phyloP scores from a whole-genome alignment of 2,113 vertebrate species.

The Phrynosoma platyrhinos region DNA sequence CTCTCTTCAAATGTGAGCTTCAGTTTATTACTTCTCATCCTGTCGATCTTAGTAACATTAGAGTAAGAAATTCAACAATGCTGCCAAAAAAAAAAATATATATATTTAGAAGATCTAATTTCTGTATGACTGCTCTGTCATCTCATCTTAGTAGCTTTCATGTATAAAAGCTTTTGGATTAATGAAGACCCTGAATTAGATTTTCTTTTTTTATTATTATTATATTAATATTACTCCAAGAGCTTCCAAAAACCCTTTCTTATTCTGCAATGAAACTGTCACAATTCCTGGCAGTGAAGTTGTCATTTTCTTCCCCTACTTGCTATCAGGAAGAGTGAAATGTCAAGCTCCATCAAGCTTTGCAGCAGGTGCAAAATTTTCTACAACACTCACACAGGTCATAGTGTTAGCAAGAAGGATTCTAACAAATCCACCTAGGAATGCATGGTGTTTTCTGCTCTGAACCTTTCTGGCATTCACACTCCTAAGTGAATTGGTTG shows the following conservation, averaged over 20 bases:
- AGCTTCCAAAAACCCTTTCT: slow-evolving; percentile 58
- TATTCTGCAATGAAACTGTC: slow-evolving; percentile 56
- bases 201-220: slow-evolving; percentile 24
- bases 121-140: slow-evolving; percentile 56
- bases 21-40: background rate
- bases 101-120: slow-evolving; percentile 62
- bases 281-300: slow-evolving; percentile 50
- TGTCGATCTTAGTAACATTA: background rate
- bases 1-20: background rate
- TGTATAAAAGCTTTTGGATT: slow-evolving; percentile 44
- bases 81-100: slow-evolving; percentile 48
- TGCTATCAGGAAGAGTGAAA: slow-evolving; percentile 51
- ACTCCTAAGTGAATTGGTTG: background rate
- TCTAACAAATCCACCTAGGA: background rate
- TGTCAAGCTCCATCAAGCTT: slow-evolving; percentile 48
- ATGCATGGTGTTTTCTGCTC: background rate
- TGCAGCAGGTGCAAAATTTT: slow-evolving; percentile 24
- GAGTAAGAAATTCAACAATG: slow-evolving; percentile 58
- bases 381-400: slow-evolving; percentile 27
- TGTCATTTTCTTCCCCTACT: slow-evolving; percentile 45
- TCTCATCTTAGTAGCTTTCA: slow-evolving; percentile 56
- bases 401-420: background rate
- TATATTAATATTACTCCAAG: slow-evolving; percentile 38
- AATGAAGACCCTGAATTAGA: slow-evolving; percentile 37
- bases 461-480: background rate